A percentile compares a stretch with the other conserved stretches of the same genome.
These are phyloP conservation scores for Morus bassanus DNA, from an alignment of 2,797 vertebrate genomes.

Conservation along the genomic window DNA sequence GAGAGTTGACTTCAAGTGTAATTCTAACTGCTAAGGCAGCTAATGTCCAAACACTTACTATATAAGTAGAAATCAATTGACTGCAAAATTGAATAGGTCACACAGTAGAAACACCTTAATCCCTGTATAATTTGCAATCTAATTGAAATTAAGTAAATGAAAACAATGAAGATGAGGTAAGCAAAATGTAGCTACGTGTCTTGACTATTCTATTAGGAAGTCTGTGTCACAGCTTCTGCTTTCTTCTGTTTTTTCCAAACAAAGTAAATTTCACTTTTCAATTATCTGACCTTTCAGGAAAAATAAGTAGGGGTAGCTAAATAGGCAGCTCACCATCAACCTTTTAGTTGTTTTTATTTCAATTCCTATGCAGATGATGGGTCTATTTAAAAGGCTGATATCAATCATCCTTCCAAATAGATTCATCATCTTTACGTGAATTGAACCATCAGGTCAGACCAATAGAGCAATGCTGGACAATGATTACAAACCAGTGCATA, in stretches of 20 bases:
- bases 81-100: constrained; percentile 60
- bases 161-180: constrained; percentile 63
- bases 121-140: constrained; percentile 59
- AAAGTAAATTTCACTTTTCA: constrained; percentile 28
- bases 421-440: not conserved
- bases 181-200: constrained; percentile 2
- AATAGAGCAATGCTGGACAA: not conserved
- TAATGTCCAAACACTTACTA: constrained; percentile 44
- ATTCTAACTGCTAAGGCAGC: not conserved
- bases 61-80: constrained; percentile 64
- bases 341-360: not conserved
- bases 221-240: not conserved
- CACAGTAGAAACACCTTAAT: constrained; percentile 55
- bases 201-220: not conserved
- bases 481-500: not conserved
- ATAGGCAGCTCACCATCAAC: not conserved
- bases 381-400: not conserved
- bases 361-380: not conserved
- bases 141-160: constrained; percentile 66
- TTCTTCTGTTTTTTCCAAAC: not conserved
- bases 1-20: not conserved
- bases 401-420: not conserved
- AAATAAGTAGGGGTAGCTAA: not conserved
- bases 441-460: not conserved
- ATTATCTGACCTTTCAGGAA: not conserved